These are phyloP conservation scores for Acanthisitta chloris DNA, from an alignment of 2,113 vertebrate genomes.

Conservation along the genomic window DNA sequence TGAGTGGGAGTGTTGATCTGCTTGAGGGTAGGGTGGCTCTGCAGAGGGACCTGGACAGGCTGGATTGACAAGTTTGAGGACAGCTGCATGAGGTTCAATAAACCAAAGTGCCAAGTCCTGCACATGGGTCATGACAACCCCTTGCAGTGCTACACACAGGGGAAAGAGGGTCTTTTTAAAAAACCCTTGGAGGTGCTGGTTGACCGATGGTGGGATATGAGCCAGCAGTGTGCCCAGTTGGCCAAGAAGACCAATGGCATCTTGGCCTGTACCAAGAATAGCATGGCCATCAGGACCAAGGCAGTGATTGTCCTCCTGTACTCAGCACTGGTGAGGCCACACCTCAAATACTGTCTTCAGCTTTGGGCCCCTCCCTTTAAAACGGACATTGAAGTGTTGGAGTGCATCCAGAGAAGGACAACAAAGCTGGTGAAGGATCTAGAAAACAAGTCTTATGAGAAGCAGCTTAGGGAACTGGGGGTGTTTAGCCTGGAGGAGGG, in stretches of 20 bases:
- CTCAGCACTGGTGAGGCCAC: neutral
- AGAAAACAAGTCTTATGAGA: neutral
- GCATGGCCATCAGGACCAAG: neutral
- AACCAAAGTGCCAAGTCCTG: neutral
- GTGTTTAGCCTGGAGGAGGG: neutral
- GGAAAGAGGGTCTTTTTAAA: neutral
- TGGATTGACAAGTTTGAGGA: neutral
- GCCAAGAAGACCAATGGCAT: neutral
- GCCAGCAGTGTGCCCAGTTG: neutral
- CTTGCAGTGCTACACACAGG: neutral
- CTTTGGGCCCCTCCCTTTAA: neutral
- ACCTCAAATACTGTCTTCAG: accelerated
- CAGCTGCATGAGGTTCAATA: neutral
- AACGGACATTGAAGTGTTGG: neutral
- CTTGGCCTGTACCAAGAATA: neutral
- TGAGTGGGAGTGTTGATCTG: neutral
- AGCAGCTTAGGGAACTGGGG: neutral
- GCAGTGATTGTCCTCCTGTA: neutral
- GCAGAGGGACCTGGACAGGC: neutral
- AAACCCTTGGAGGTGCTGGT: neutral
- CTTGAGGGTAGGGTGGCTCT: neutral
- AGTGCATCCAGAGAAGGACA: neutral
- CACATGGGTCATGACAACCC: neutral
- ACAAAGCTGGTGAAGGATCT: neutral
- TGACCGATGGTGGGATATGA: neutral